These are phyloP conservation scores for Limonius californicus DNA, from an alignment of 1,140 invertebrate genomes.

Conservation along the genomic window DNA sequence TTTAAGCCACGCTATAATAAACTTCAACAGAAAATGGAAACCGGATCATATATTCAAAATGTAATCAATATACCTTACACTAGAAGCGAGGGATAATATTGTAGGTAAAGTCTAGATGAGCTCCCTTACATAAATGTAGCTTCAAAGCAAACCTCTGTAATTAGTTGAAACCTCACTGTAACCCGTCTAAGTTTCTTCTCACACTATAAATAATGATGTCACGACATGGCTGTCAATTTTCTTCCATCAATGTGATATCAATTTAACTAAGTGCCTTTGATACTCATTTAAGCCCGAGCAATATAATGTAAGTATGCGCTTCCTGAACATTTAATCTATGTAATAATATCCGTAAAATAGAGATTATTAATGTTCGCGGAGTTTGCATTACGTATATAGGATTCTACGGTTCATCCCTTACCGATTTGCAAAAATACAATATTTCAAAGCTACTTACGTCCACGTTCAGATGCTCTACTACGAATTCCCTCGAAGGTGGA, in stretches of 20 bases:
- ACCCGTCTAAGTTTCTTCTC: conserved; percentile 1
- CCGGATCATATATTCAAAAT: too few species aligned
- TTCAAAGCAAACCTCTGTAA: conserved; percentile 8
- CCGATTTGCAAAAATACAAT: background rate
- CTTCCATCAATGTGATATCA: background rate
- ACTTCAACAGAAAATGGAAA: too few species aligned
- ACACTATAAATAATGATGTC: background rate
- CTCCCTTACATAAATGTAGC: background rate
- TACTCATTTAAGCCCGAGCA: background rate
- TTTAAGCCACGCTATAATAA: too few species aligned
- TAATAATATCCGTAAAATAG: background rate
- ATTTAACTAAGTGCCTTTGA: background rate
- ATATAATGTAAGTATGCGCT: background rate
- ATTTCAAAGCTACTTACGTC: conserved; percentile 61
- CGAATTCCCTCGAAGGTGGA: conserved; percentile 63
- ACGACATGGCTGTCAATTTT: background rate
- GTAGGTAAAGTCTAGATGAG: too few species aligned
- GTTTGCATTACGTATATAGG: background rate
- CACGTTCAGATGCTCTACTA: conserved; percentile 62
- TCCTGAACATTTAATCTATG: background rate
- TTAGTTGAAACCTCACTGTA: background rate
- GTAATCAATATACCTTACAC: too few species aligned
- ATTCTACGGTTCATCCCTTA: background rate
- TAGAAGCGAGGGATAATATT: too few species aligned
- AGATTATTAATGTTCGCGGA: too few species aligned